phyloP scores from a whole-genome alignment of 1,140 invertebrate species.

The Drosophila pruinosa region DNA sequence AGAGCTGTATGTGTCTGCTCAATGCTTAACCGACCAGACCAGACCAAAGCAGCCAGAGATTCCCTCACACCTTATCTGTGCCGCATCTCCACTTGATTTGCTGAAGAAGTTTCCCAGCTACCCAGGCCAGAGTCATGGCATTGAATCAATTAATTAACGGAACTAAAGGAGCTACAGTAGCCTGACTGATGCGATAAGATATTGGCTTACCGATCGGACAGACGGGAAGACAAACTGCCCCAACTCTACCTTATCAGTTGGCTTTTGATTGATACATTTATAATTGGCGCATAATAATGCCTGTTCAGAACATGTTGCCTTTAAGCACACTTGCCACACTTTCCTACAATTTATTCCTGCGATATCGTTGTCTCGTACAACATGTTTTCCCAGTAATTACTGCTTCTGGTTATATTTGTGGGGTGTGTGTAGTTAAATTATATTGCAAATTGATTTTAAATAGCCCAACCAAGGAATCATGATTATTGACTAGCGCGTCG shows the following conservation, averaged over 20 bases:
- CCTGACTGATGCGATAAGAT: neutral
- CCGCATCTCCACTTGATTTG: constrained; percentile 8
- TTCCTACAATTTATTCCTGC: constrained; percentile 24
- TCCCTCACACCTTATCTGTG: constrained; percentile 34
- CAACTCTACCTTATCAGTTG: neutral
- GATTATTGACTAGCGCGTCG: constrained; percentile 28
- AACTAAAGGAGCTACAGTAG: neutral
- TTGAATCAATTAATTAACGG: constrained; percentile 24
- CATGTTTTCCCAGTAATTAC: constrained; percentile 51
- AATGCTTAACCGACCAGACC: neutral
- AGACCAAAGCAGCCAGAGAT: neutral
- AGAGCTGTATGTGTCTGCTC: neutral
- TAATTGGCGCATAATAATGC: constrained; percentile 68
- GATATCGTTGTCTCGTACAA: constrained; percentile 28
- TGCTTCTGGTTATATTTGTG: constrained; percentile 35
- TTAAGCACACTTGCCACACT: constrained; percentile 64
- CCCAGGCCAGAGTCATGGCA: neutral
- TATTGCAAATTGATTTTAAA: constrained; percentile 76
- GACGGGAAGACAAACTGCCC: neutral
- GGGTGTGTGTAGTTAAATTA: constrained; percentile 53
- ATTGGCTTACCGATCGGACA: neutral
- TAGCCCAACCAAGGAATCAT: constrained; percentile 35
- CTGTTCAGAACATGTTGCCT: constrained; percentile 51
- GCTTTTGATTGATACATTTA: constrained; percentile 66
- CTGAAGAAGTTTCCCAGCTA: neutral